Evolutionary conservation across 2,113 vertebrate genomes (phyloP).

Genomic region (Pedetes capensis): DNA sequence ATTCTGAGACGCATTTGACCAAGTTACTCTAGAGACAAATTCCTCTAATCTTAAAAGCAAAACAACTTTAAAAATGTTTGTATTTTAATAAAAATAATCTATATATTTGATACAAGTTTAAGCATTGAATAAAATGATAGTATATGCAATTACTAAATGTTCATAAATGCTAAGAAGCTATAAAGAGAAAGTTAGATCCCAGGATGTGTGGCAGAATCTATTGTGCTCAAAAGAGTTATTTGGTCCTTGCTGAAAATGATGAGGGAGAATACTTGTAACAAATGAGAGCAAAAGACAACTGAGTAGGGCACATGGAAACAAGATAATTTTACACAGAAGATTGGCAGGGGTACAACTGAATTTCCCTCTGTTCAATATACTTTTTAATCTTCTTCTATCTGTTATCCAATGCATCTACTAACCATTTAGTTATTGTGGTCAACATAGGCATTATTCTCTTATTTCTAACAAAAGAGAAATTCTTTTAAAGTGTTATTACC

Average conservation of each 20-base stretch:
- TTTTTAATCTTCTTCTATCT: neutral
- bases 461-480: neutral
- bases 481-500: neutral
- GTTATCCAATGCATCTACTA: neutral
- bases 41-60: neutral
- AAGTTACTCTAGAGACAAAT: no score
- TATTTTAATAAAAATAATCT: neutral
- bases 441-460: neutral
- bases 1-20: neutral
- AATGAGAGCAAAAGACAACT: neutral
- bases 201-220: rapidly evolving
- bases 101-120: neutral
- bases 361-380: neutral
- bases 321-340: neutral
- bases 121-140: neutral
- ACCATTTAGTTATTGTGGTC: neutral
- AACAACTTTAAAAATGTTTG: neutral
- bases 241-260: neutral
- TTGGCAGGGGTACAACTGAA: neutral
- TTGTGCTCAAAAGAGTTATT: neutral
- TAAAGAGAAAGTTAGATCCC: neutral
- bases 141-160: rapidly evolving
- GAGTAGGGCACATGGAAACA: rapidly evolving
- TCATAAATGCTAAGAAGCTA: neutral
- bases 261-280: no score